Base-by-base conservation (phyloP, 1,140 invertebrate genomes). In the Diplogasteroides magnus region DNA sequence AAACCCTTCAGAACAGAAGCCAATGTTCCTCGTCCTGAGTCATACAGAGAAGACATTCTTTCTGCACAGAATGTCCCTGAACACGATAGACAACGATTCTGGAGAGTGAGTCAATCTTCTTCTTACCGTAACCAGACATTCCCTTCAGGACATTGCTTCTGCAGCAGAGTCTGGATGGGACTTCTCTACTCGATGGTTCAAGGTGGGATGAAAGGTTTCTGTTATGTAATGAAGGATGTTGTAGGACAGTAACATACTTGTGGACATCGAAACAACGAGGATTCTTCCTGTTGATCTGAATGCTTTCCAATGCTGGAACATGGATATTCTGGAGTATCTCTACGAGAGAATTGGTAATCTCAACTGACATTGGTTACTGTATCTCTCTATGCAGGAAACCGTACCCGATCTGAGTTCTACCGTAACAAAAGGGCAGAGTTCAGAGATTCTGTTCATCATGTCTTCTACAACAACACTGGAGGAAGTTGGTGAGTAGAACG, bases 381-480 rank as follows among this genome's bases (percentile, higher is more conserved):
- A 28, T 13, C 11, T 68, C 15, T 19, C 80, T 19, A 81, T 78
- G 77, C 80, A 84, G 68, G 84, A 81, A 65, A 83, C 77, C n/a
- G 77, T 72, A 28, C 75, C 76, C 23, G 84, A 78, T 86, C 86
- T 0, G 77, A 82, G 25, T 85, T 88, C 64, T 94, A 91, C 77
- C 84, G 86, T 26, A 83, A 86, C 0, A 86, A 87, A 28, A 89
- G 88, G 0, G 82, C 87, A 0, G 83, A 87, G 48, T 88, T 90
- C 82, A 85, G 88, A 73, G 69, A 62, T 26, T 72, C 67, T 64
- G 19, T 48, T 90, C 85, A 88, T 75, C 85, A 87, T 68, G 89
- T 90, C 14, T 89, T 91, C 31, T 84, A 88, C 37, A 86, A 77
- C 84, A 94, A 0, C 95, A 92, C 91, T 89, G 94, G 78, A 89